A percentile compares a stretch with the other conserved stretches of the same genome.
These are phyloP conservation scores for Nephrocerus scutellatus DNA, from an alignment of 2,888 invertebrate genomes.

Conservation along the genomic window DNA sequence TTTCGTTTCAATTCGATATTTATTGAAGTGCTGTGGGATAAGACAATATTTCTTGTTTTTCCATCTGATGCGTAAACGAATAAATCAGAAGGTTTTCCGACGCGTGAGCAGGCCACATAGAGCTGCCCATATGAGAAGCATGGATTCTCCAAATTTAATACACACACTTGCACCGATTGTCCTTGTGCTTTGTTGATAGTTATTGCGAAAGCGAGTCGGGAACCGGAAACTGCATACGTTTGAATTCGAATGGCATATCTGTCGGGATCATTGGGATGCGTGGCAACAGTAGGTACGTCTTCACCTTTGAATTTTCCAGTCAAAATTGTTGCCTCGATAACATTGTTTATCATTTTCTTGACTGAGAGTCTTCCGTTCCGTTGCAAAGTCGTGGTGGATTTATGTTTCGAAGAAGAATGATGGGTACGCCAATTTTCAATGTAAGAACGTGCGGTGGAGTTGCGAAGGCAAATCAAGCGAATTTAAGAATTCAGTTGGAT, in stretches of 20 bases:
- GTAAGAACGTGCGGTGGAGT: no score
- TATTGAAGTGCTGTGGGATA: no score
- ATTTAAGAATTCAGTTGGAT: no score
- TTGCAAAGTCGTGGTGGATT: constrained; percentile 28
- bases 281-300: constrained; percentile 29
- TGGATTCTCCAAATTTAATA: constrained; percentile 27
- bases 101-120: constrained; percentile 29
- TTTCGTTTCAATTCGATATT: no score
- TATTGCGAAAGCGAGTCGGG: constrained; percentile 31
- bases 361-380: constrained; percentile 21
- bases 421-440: constrained; percentile 29
- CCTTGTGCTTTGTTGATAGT: constrained; percentile 37
- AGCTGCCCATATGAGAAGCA: constrained; percentile 34
- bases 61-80: constrained; percentile 12
- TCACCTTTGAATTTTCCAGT: constrained; percentile 20
- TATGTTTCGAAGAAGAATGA: constrained; percentile 32
- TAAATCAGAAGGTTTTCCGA: constrained; percentile 17
- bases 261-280: constrained; percentile 35
- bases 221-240: constrained; percentile 33
- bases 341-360: constrained; percentile 14
- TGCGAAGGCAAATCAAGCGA: no score
- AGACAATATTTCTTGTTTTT: constrained; percentile 17
- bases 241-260: constrained; percentile 33
- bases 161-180: constrained; percentile 28
- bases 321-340: constrained; percentile 25